These are phyloP conservation scores for Vanessa tameamea DNA, from an alignment of 1,140 invertebrate genomes.

Conservation along the genomic window DNA sequence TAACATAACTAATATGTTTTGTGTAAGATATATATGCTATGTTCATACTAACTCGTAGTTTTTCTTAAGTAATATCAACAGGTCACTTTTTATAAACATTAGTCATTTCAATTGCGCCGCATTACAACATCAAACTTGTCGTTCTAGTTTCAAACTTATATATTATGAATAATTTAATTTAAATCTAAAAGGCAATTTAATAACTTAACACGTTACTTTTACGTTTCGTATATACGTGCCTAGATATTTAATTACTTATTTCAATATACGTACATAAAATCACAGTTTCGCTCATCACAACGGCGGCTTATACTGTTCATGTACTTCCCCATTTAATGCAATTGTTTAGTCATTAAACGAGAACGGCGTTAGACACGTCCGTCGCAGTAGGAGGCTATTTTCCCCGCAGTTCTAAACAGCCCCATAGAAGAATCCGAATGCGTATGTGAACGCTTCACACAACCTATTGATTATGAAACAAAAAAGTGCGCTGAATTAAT, in stretches of 20 bases:
- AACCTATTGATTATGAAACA: conserved; percentile 38
- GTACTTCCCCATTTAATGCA: conserved; percentile 3
- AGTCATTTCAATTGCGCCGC: background rate
- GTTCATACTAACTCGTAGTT: too few species aligned
- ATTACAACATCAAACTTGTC: conserved; percentile 8
- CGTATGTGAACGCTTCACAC: conserved; percentile 37
- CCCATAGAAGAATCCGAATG: conserved; percentile 13
- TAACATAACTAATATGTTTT: too few species aligned
- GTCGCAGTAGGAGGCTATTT: conserved; percentile 27
- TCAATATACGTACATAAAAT: conserved; percentile 13
- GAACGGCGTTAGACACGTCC: conserved; percentile 23
- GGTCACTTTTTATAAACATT: background rate
- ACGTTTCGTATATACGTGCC: conserved; percentile 2
- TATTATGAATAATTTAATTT: background rate
- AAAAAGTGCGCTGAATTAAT: conserved; percentile 40
- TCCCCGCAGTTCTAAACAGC: conserved; percentile 13
- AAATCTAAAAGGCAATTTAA: conserved; percentile 9
- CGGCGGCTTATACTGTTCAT: conserved; percentile 2
- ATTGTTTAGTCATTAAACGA: conserved; percentile 16
- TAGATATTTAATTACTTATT: conserved; percentile 7
- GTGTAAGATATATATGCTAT: too few species aligned
- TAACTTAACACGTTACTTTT: conserved; percentile 2
- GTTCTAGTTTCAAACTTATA: background rate
- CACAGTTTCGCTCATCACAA: conserved; percentile 14
- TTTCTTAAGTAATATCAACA: too few species aligned